Conservation (phyloP, 2,888 invertebrate species). For the Parapristionchus giblindavisi region DNA sequence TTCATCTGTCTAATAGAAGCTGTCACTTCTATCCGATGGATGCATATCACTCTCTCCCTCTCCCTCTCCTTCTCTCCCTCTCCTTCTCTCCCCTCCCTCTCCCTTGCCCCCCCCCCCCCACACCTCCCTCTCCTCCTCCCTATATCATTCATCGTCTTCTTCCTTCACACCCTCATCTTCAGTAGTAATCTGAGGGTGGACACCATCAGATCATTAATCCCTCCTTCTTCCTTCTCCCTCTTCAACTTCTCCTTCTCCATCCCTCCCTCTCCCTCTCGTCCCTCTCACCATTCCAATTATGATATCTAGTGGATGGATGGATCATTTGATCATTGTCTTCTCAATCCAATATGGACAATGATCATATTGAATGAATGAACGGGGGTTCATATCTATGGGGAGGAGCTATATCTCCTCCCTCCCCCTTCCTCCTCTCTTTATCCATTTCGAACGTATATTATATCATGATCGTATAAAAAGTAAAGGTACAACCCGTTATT, state of each 20-base stretch:
- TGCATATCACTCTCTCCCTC: neutral
- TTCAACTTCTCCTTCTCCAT: neutral
- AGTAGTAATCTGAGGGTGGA: neutral
- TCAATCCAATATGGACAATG: no score
- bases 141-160: neutral
- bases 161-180: neutral
- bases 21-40: neutral
- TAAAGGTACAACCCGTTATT: no score
- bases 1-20: no score
- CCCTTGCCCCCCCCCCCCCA: neutral
- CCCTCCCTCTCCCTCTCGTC: no score
- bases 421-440: neutral
- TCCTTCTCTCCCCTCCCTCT: neutral
- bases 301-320: no score
- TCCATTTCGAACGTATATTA: no score
- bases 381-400: no score
- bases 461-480: no score
- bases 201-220: neutral
- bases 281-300: no score
- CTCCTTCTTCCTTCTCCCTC: neutral
- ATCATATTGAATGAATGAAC: no score
- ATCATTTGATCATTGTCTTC: no score
- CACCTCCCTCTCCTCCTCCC: neutral
- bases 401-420: no score
- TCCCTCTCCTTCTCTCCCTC: conserved; percentile 13